Conservation (phyloP, 1,140 invertebrate species). For the Drosophila funebris region DNA sequence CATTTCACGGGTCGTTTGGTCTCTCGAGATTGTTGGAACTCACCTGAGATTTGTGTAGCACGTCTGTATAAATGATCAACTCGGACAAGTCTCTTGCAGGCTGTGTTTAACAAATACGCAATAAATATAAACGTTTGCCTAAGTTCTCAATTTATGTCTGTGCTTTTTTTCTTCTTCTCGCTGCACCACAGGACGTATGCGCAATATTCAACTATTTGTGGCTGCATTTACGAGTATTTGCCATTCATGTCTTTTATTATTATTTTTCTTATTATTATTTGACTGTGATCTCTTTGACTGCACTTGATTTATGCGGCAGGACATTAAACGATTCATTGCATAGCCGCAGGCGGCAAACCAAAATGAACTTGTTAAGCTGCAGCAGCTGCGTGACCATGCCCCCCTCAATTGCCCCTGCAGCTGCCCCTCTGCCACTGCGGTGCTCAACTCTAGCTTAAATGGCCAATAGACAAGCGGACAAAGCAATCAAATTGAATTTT, state of each 20-base stretch:
- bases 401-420: too few species aligned
- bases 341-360: constrained; percentile 18
- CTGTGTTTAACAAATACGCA: too few species aligned
- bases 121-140: too few species aligned
- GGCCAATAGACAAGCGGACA: constrained; percentile 56
- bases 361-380: constrained; percentile 77
- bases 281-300: constrained; percentile 31
- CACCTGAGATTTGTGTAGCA: too few species aligned
- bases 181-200: constrained; percentile 27
- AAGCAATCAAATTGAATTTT: constrained; percentile 75
- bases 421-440: not conserved
- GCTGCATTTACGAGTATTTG: constrained; percentile 1
- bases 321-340: constrained; percentile 17
- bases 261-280: constrained; percentile 24
- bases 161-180: not conserved
- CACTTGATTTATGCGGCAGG: constrained; percentile 64
- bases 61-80: too few species aligned
- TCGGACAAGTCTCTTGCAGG: too few species aligned
- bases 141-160: too few species aligned
- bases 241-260: not conserved
- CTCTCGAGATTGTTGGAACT: too few species aligned
- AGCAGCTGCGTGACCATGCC: constrained; percentile 13
- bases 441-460: constrained; percentile 52
- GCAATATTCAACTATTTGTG: constrained; percentile 27
- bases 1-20: too few species aligned